Base-by-base conservation (phyloP, 1,140 invertebrate genomes). In the Cydia strobilella region DNA sequence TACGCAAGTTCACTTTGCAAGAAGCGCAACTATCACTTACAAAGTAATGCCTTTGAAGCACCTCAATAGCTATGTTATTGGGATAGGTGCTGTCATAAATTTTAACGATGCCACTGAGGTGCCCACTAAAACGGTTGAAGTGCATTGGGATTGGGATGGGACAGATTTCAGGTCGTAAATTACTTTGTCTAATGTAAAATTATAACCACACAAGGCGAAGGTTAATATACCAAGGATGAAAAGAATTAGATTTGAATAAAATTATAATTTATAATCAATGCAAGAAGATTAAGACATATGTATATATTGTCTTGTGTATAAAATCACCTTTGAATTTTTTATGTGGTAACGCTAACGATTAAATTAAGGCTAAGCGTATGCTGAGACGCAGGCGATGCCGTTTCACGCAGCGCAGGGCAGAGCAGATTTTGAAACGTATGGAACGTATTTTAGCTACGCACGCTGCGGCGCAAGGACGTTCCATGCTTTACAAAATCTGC, bases 71-170 rank as follows among this genome's bases (percentile, higher is more conserved):
- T 35, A n/a, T n/a, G 23, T 35, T 66, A 66, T 66, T 66, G 63
- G 27, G 63, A 66, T 66, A 66, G 63, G 63, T 31, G 63, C 13
- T 66, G 63, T 35, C 15, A 10, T 31, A 35, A 23, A 66, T 66
- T 66, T 66, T 66, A 66, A 66, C 27, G 63, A 66, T n/a, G 25
- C 23, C 63, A 27, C 59, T 27, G 23, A 63, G 25, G 10, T 27
- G 23, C 7, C 2, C 25, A 27, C 25, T 31, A 35, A 66, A 66
- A 66, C 27, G 63, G 25, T 63, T 27, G 25, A 66, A 27, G 12
- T 31, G 25, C 63, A 31, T 0, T 6, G 0, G n/a, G 51, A n/a
- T 54, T 59, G 48, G n/a, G 48, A 51, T 59, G 48, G n/a, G 48
- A 51, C n/a, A 51, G 48, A 51, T 59, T 18, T 59, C 1, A 59